phyloP scores from a whole-genome alignment of 64 coral and sea anemone species.

The Stichodactyla mertensii region DNA sequence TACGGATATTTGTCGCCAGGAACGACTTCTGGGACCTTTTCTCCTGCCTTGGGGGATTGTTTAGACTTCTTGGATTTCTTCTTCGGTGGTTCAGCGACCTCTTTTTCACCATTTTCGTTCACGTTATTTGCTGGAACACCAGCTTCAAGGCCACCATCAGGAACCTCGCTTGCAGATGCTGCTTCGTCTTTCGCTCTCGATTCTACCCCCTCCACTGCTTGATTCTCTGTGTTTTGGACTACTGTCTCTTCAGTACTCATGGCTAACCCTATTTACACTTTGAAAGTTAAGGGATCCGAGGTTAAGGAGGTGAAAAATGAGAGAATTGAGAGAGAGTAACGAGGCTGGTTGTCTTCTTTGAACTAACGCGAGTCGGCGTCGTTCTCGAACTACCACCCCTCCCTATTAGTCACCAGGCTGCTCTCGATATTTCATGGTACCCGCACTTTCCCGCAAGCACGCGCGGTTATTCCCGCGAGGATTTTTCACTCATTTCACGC shows the following conservation, averaged over 20 bases:
- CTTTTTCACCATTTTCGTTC: slow-evolving; percentile 49
- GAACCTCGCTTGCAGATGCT: slow-evolving; percentile 2
- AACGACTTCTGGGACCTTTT: slow-evolving; percentile 8
- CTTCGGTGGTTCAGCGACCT: slow-evolving; percentile 59
- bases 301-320: slow-evolving; percentile 10
- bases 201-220: slow-evolving; percentile 15
- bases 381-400: slow-evolving; percentile 42
- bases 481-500: background rate
- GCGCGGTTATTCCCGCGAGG: background rate
- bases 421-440: background rate
- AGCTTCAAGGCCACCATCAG: background rate
- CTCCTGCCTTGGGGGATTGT: slow-evolving; percentile 23
- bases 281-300: background rate
- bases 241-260: slow-evolving; percentile 20
- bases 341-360: background rate
- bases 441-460: background rate
- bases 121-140: background rate
- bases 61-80: slow-evolving; percentile 58
- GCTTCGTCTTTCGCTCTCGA: slow-evolving; percentile 4
- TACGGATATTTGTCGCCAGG: slow-evolving; percentile 70
- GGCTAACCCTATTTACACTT: background rate
- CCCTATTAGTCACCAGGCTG: slow-evolving; percentile 41
- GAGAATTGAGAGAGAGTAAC: background rate
- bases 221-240: slow-evolving; percentile 12
- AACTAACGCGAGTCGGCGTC: background rate